Evolutionary conservation across 2,888 invertebrate genomes (phyloP), one percentile per base, ranked within the genome.

Genomic region (Plebejus melissa): DNA sequence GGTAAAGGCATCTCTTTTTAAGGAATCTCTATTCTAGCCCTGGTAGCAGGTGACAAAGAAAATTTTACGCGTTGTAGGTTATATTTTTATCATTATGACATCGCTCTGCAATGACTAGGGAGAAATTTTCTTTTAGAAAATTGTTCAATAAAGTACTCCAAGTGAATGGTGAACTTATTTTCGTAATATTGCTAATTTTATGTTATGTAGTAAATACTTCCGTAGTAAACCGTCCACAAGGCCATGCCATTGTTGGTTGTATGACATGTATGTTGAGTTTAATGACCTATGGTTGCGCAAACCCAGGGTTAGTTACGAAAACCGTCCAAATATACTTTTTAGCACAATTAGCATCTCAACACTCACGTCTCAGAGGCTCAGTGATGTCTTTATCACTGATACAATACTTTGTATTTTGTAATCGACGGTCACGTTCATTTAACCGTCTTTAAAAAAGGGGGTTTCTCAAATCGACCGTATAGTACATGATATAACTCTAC

Each of bases 271-370:
- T 65, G 60, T 28, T 28, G 28, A 65, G 69, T 36, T 69, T 0
- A 38, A 2, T n/a, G 69, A 7, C 36, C 69, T 38, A 1, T n/a
- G 5, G 36, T 69, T 69, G 38, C 69, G 69, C 69, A 69, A 69
- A 69, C 7, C 5, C 3, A 16, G 38, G 4, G 4, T 36, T 69
- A n/a, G n/a, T 69, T 69, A 69, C 38, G 69, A 69, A n/a, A 69
- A 38, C 36, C 38, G 38, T 69, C 16, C 7, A 36, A 38, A 69
- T 36, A 65, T 22, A 22, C 22, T 65, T 32, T n/a, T 69, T 69
- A 69, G n/a, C 2, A n/a, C n/a, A n/a, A 38, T 69, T 69, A 69
- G 69, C 69, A 69, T 7, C 38, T 69, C 69, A 38, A 38, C n/a
- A 38, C 38, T 54, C 54, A 54, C 54, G 46, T 9, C 54, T 16